phyloP scores from a whole-genome alignment of 2,113 vertebrate species.

The Ellobius talpinus region DNA sequence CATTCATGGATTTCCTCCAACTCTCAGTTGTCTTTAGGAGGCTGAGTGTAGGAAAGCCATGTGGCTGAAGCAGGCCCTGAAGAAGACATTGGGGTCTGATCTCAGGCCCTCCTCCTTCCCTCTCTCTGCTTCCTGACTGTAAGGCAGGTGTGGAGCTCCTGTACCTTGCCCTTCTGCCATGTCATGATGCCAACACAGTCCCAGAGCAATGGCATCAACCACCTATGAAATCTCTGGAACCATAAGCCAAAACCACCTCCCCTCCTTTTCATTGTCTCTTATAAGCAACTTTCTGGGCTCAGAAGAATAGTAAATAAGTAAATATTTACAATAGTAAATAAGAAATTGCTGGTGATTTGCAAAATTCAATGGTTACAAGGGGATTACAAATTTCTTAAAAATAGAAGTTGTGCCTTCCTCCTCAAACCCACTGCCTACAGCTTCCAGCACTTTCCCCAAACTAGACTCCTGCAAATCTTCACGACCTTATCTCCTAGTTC shows the following conservation, averaged over 20 bases:
- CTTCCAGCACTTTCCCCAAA: neutral
- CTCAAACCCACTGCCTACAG: neutral
- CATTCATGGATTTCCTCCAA: neutral
- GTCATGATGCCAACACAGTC: too few relatives aligned
- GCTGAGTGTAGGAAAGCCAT: neutral
- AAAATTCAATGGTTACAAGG: neutral
- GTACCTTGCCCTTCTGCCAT: neutral
- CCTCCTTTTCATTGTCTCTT: neutral
- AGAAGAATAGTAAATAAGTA: neutral
- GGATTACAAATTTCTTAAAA: neutral
- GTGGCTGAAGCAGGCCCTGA: too few relatives aligned
- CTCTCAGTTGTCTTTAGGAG: neutral
- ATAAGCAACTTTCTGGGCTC: neutral
- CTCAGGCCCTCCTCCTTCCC: too few relatives aligned
- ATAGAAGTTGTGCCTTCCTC: neutral
- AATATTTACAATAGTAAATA: neutral
- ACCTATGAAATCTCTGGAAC: neutral
- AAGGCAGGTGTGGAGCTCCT: neutral
- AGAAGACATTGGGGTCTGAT: neutral
- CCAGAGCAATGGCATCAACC: neutral
- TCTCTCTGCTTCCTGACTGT: neutral
- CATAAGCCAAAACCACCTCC: neutral
- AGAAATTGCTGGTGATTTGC: neutral
- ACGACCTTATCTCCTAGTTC: neutral
- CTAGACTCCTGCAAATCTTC: neutral